phyloP scores from a whole-genome alignment of 2,113 vertebrate genomes.

The Aramus guarauna region DNA sequence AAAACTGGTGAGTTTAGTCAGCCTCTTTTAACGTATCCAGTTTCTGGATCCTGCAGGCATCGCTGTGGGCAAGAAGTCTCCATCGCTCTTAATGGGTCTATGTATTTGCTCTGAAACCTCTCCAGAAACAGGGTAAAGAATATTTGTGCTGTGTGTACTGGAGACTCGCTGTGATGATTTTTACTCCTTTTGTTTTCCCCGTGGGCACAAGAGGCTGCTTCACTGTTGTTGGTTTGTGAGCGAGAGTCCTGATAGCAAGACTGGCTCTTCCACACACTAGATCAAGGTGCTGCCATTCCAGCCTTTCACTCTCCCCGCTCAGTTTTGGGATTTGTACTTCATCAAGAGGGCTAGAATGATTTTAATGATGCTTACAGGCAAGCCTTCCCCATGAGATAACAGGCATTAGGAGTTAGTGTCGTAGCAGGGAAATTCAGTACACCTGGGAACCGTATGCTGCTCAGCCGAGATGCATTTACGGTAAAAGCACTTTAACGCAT shows the following conservation, averaged over 20 bases:
- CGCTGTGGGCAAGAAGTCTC: accelerated
- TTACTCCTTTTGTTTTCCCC: background rate
- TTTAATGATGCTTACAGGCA: background rate
- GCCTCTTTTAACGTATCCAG: accelerated
- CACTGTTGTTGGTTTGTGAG: background rate
- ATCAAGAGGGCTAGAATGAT: background rate
- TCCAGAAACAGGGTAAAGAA: background rate
- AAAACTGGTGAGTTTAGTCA: background rate
- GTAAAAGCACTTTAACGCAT: background rate
- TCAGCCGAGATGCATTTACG: accelerated
- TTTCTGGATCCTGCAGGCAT: background rate
- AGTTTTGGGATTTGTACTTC: background rate
- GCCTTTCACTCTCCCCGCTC: background rate
- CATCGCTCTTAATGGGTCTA: background rate
- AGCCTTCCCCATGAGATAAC: background rate
- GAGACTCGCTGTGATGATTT: background rate
- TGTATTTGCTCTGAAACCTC: background rate
- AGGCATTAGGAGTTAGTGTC: background rate
- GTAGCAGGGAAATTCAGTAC: background rate
- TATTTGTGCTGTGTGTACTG: background rate
- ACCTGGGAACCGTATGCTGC: background rate
- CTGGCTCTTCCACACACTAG: background rate
- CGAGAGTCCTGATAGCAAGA: background rate
- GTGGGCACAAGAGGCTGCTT: background rate
- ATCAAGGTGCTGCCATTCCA: background rate